Percentiles rank a stretch among this genome's conserved stretches.
phyloP scores from a whole-genome alignment of 2,888 invertebrate species.

The Liopterus haemorrhoidalis region DNA sequence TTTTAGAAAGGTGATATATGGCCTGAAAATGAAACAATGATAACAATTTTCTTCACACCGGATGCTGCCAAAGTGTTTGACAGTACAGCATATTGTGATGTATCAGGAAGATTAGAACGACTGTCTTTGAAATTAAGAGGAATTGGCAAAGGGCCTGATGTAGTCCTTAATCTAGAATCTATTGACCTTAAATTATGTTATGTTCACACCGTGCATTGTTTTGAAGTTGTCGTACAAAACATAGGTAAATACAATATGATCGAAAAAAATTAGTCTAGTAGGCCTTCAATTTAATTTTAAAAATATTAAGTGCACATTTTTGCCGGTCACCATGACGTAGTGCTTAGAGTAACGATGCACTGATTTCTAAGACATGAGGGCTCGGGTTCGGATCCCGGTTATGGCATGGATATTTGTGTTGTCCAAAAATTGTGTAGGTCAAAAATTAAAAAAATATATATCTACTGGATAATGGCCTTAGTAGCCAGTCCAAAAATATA shows the following conservation, averaged over 20 bases:
- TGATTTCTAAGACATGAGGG: too few relatives aligned
- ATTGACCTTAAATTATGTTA: constrained; percentile 55
- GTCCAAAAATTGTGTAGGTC: too few relatives aligned
- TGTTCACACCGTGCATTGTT: constrained; percentile 53
- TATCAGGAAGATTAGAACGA: constrained; percentile 52
- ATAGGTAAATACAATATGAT: constrained; percentile 51
- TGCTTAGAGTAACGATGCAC: too few relatives aligned
- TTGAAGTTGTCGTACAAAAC: constrained; percentile 55
- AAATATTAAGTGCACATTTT: too few relatives aligned
- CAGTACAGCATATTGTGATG: constrained; percentile 53
- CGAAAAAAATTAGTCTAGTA: too few relatives aligned
- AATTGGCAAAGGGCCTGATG: constrained; percentile 52
- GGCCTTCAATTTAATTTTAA: not conserved
- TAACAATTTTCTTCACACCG: constrained; percentile 54
- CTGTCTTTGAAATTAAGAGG: constrained; percentile 51
- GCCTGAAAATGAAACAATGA: constrained; percentile 51
- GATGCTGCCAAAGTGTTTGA: constrained; percentile 49
- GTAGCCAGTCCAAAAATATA: too few relatives aligned
- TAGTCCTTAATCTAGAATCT: constrained; percentile 52
- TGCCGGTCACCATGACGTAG: too few relatives aligned
- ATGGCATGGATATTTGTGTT: too few relatives aligned
- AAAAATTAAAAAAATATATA: too few relatives aligned
- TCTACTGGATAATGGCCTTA: too few relatives aligned
- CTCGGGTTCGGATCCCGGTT: too few relatives aligned
- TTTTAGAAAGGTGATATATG: constrained; percentile 54